A percentile compares a stretch with the other conserved stretches of the same genome.
phyloP scores from a whole-genome alignment of 37 sponge, comb jelly and placozoan species.

The Chondrilla cf. caribensis region DNA sequence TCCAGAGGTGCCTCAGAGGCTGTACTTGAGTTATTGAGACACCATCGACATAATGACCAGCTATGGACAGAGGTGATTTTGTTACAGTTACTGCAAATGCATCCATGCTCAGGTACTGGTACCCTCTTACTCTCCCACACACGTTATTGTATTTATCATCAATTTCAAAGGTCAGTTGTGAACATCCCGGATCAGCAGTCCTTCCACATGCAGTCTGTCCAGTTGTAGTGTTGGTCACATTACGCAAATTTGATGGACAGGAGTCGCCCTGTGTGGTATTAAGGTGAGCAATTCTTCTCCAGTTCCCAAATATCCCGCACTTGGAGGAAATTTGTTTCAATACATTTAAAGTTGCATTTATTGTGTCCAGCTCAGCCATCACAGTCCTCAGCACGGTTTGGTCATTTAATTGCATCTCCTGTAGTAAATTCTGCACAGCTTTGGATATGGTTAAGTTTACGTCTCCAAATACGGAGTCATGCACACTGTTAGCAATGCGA shows the following conservation, averaged over 20 bases:
- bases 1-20: background rate
- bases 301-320: no score
- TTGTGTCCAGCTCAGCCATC: no score
- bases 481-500: background rate
- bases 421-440: no score
- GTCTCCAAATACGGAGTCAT: no score
- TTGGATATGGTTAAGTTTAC: no score
- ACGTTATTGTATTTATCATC: background rate
- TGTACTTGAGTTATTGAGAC: background rate
- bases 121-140: slow-evolving; percentile 6
- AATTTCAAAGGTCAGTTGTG: background rate
- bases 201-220: background rate
- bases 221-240: background rate
- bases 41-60: background rate
- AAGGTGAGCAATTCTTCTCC: no score
- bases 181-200: background rate
- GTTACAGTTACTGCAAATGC: background rate
- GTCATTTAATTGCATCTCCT: no score
- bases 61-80: no score
- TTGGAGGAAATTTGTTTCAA: no score
- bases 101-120: background rate
- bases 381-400: no score
- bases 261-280: no score
- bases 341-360: no score
- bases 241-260: background rate